Percentiles rank a stretch among this genome's conserved stretches.
These are phyloP conservation scores for Aricia agestis DNA, from an alignment of 1,140 invertebrate genomes.

Conservation along the genomic window DNA sequence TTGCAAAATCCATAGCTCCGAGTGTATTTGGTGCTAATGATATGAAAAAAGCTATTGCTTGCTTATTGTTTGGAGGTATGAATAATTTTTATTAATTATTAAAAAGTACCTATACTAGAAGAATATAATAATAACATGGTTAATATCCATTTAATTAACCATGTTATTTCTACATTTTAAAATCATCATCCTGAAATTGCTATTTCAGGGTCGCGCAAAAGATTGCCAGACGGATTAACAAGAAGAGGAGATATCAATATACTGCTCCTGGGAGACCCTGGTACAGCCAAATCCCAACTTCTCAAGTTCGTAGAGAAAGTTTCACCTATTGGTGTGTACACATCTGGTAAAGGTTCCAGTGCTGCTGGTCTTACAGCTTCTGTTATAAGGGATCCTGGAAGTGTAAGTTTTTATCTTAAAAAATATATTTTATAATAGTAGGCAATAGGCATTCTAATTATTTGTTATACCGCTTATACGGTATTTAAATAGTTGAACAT, in stretches of 20 bases:
- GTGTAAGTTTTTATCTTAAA: slow-evolving; percentile 78
- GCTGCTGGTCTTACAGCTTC: slow-evolving; percentile 99
- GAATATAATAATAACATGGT: too few relatives aligned
- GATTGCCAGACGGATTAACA: slow-evolving; percentile 95
- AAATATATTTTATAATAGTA: not conserved
- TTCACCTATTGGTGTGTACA: slow-evolving; percentile 97
- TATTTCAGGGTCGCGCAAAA: slow-evolving; percentile 83
- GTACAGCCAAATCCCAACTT: slow-evolving; percentile 98
- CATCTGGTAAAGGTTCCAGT: slow-evolving; percentile 98
- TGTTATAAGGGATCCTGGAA: slow-evolving; percentile 93
- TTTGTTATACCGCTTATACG: too few relatives aligned
- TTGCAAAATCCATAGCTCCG: slow-evolving; percentile 95
- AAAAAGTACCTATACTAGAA: too few relatives aligned
- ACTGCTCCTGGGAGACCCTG: slow-evolving; percentile 96
- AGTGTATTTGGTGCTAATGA: slow-evolving; percentile 97
- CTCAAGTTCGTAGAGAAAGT: slow-evolving; percentile 98
- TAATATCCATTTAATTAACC: too few relatives aligned
- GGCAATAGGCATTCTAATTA: too few relatives aligned
- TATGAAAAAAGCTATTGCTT: slow-evolving; percentile 98
- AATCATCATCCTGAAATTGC: too few relatives aligned
- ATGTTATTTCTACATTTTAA: too few relatives aligned
- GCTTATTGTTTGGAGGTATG: slow-evolving; percentile 90
- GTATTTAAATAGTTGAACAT: not conserved
- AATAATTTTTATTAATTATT: too few relatives aligned
- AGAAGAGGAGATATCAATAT: slow-evolving; percentile 98